These are phyloP conservation scores for Periparus ater DNA, from an alignment of 2,797 vertebrate species.

Conservation along the genomic window DNA sequence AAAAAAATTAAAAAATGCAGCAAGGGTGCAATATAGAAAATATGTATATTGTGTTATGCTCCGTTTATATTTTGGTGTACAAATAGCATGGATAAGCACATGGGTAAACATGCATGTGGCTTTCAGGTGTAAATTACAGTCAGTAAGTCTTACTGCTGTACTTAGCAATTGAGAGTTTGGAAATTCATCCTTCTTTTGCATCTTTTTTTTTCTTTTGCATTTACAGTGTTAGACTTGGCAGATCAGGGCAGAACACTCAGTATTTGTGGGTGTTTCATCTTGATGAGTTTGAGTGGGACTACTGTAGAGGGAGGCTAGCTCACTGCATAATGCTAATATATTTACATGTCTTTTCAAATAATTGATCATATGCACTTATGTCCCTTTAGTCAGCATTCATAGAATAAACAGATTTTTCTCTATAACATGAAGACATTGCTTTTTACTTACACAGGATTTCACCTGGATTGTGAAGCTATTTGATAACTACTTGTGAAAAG, in stretches of 20 bases:
- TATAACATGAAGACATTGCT: not conserved
- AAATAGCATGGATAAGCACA: not conserved
- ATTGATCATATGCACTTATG: not conserved
- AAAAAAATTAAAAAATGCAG: not conserved
- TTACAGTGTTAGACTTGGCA: conserved; percentile 7
- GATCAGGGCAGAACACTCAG: not conserved
- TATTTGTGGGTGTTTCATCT: conserved; percentile 21
- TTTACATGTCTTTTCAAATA: not conserved
- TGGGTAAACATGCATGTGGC: not conserved
- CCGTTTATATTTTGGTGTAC: not conserved
- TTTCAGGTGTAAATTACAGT: not conserved
- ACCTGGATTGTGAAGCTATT: not conserved
- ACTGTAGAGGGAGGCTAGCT: not conserved
- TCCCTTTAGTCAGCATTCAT: not conserved
- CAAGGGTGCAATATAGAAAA: not conserved
- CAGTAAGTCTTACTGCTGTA: not conserved
- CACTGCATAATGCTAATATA: not conserved
- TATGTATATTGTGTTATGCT: not conserved
- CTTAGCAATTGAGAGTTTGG: not conserved
- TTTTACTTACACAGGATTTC: not conserved
- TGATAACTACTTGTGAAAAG: not conserved
- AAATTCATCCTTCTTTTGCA: not conserved
- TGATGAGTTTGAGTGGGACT: not conserved
- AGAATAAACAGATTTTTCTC: not conserved
- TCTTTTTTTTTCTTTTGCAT: not conserved